Evolutionary conservation across 2,888 invertebrate genomes (phyloP).

Genomic region (Myathropa florea): DNA sequence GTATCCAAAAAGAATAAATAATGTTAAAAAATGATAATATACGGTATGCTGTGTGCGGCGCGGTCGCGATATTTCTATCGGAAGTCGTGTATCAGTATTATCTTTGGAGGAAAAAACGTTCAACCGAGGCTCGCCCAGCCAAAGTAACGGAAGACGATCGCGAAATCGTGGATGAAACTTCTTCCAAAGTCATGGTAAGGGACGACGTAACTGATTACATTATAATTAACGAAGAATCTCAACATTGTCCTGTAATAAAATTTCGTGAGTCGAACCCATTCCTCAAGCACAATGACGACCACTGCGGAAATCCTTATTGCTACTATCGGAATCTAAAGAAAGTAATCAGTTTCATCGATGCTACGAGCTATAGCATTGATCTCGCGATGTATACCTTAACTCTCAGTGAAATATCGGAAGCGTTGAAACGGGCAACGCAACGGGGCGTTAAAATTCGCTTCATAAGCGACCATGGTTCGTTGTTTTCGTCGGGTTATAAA

Average conservation of each 20-base stretch:
- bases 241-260: background rate
- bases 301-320: conserved; percentile 49
- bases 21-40: conserved; percentile 32
- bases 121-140: background rate
- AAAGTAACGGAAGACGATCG: background rate
- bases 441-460: conserved; percentile 76
- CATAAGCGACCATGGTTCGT: conserved; percentile 77
- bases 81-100: conserved; percentile 42
- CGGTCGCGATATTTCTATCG: conserved; percentile 24
- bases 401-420: conserved; percentile 67
- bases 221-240: background rate
- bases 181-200: background rate
- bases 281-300: conserved; percentile 3
- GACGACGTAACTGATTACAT: background rate
- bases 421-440: conserved; percentile 73
- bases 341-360: conserved; percentile 73
- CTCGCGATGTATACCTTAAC: conserved; percentile 78
- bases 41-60: conserved; percentile 30
- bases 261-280: background rate
- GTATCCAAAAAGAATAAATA: background rate
- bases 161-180: conserved; percentile 21
- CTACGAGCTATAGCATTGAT: conserved; percentile 76
- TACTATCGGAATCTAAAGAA: conserved; percentile 69
- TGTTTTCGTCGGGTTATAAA: conserved; percentile 48
- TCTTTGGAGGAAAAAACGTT: conserved; percentile 33